Percentiles rank a stretch among this genome's conserved stretches.
Conservation (phyloP, 1,140 invertebrate species). For the Armadillidium nasatum region DNA sequence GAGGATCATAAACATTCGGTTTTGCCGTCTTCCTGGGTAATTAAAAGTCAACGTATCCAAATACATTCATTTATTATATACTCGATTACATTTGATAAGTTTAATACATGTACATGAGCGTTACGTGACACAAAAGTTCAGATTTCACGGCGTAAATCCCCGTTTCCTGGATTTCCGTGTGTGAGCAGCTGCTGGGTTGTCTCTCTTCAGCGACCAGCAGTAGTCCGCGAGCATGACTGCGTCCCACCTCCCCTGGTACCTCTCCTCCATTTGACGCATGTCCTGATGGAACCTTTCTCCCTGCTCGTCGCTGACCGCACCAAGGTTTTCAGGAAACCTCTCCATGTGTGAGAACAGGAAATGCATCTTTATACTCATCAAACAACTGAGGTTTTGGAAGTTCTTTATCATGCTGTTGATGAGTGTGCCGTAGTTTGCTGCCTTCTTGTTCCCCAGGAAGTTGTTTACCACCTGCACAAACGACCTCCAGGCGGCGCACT, state of each 20-base stretch:
- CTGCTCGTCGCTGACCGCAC: constrained; percentile 17
- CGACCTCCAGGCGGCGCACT: too few relatives aligned
- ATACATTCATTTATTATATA: too few relatives aligned
- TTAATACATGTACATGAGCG: too few relatives aligned
- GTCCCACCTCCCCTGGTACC: constrained; percentile 20
- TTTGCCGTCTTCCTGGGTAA: too few relatives aligned
- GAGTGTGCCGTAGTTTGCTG: constrained; percentile 27
- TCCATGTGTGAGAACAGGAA: constrained; percentile 29
- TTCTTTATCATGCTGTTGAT: constrained; percentile 21
- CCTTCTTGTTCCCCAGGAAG: constrained; percentile 20
- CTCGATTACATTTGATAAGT: too few relatives aligned
- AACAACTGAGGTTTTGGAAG: constrained; percentile 25
- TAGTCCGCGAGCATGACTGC: not conserved
- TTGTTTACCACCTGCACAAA: too few relatives aligned
- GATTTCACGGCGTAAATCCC: too few relatives aligned
- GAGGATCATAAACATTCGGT: too few relatives aligned
- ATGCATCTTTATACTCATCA: constrained; percentile 32
- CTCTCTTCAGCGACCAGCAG: not conserved
- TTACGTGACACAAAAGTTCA: too few relatives aligned
- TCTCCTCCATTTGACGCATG: constrained; percentile 11
- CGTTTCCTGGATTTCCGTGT: too few relatives aligned
- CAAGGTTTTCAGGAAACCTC: constrained; percentile 32
- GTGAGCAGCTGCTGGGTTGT: too few relatives aligned
- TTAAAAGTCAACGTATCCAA: too few relatives aligned
- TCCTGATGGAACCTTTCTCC: constrained; percentile 21